Evolutionary conservation across 2,113 vertebrate species (phyloP), one percentile per base, ranked within the genome.

Genomic region (Stegostoma tigrinum): DNA sequence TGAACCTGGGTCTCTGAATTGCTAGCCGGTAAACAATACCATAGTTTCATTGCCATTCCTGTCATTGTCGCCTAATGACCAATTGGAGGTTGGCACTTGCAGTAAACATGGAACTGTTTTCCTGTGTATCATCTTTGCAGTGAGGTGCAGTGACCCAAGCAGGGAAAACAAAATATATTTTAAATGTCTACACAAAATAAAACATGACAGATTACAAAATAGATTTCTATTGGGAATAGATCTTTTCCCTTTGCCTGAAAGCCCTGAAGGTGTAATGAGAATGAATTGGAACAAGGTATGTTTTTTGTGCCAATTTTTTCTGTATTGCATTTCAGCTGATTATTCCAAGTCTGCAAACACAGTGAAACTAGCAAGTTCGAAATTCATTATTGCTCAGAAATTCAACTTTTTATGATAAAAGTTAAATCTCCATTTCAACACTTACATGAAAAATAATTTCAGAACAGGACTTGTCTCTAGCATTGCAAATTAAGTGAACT

Each of bases 401-500:
- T 10, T 93, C 61, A 66, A 17, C 90, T 38, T 89, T 91, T 91
- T 83, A 64, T 91, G 55, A 90, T 90, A 90, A 90, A 83, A 61
- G 34, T 64, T 19, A 6, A n/a, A n/a, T n/a, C 55, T 64, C 55
- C 5, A 38, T 91, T 90, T 93, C 23, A 93, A 66, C 89, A 66
- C 30, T n/a, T 45, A 21, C 19, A 19, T n/a, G 61, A 38, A 19
- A n/a, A 8, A 93, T n/a, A 24, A 64, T 38, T 93, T 93, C n/a
- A 38, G 30, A 91, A 66, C 30, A 64, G 55, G 15, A n/a, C 61
- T 91, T 61, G 5, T 93, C 23, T 93, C n/a, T 23, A 38, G 21
- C 30, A 61, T 75, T 75, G 72, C 14, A 8, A 75, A 34, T 34
- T 34, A 34, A 34, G 72, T 75, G 72, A 75, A 30, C 27, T 72